Conservation (phyloP, 2,888 invertebrate genomes). For the Drosophila borborema region DNA sequence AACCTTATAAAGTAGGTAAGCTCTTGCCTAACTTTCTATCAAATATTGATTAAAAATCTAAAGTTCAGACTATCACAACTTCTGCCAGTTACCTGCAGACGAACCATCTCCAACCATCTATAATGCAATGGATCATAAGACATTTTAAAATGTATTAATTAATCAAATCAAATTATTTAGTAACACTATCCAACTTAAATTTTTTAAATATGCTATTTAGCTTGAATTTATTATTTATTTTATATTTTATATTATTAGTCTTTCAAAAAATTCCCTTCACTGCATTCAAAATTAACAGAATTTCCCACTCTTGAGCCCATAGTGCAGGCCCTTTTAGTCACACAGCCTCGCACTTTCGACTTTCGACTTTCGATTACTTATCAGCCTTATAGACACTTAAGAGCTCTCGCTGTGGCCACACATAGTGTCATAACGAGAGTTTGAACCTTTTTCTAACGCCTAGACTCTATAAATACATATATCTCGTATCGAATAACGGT, state of each 20-base stretch:
- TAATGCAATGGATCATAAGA: too few relatives aligned
- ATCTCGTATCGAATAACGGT: slow-evolving; percentile 49
- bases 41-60: too few relatives aligned
- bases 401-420: slow-evolving; percentile 10
- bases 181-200: too few relatives aligned
- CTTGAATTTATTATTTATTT: not conserved
- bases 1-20: too few relatives aligned
- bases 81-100: too few relatives aligned
- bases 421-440: slow-evolving; percentile 35
- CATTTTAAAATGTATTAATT: too few relatives aligned
- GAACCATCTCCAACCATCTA: too few relatives aligned
- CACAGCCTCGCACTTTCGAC: not conserved
- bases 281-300: not conserved
- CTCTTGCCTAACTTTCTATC: too few relatives aligned
- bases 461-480: slow-evolving; percentile 16
- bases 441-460: slow-evolving; percentile 24
- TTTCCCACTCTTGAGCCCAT: not conserved
- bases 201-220: too few relatives aligned
- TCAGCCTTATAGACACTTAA: not conserved
- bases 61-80: too few relatives aligned
- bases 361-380: slow-evolving; percentile 15
- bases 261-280: not conserved
- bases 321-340: not conserved
- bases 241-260: too few relatives aligned
- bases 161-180: too few relatives aligned